Base-by-base conservation (phyloP, 1,140 invertebrate genomes). In the Halesus radiatus region DNA sequence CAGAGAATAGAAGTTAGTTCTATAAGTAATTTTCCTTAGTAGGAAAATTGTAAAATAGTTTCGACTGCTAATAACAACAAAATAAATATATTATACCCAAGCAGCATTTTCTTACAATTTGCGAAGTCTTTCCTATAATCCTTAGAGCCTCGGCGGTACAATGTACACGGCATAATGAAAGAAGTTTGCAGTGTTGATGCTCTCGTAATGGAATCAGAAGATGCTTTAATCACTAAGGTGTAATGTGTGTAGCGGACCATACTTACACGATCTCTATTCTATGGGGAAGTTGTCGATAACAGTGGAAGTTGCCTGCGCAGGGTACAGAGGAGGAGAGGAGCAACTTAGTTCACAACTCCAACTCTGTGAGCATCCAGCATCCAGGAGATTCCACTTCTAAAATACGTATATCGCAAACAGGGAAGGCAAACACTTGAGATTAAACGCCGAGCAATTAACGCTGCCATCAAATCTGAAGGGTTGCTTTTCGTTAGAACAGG, bases 191-290 rank as follows among this genome's bases (percentile, higher is more conserved):
- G 10, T 45, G 37, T 45, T 45, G 37, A 45, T 45, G 37, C 37
- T 45, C 37, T 45, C 37, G 5, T 45, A 45, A 45, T 45, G 37
- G 37, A 45, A 45, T 45, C 37, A 13, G 10, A 45, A 56, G 54
- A 22, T 22, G 54, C 54, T 56, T 56, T 56, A 56, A 56, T 56
- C 54, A 56, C 54, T 18, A 56, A 45, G n/a, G 54, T 56, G 54
- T 56, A 45, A 45, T 56, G 54, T 56, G 54, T 56, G n/a, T 20
- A 56, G 37, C 37, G 8, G 37, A 29, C 62, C 22, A 26, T 66
- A 26, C 62, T 32, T 66, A 66, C 62, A 66, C 22, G 62, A 26
- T 66, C 29, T 66, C 62, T 32, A 16, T 66, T 66, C 62, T 26
- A 26, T 23, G 0, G 62, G 22, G 62, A 66, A 66, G 62, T 66